Evolutionary conservation across 2,797 vertebrate genomes (phyloP), one percentile per base, ranked within the genome.

Genomic region (Neoniphon sammara): DNA sequence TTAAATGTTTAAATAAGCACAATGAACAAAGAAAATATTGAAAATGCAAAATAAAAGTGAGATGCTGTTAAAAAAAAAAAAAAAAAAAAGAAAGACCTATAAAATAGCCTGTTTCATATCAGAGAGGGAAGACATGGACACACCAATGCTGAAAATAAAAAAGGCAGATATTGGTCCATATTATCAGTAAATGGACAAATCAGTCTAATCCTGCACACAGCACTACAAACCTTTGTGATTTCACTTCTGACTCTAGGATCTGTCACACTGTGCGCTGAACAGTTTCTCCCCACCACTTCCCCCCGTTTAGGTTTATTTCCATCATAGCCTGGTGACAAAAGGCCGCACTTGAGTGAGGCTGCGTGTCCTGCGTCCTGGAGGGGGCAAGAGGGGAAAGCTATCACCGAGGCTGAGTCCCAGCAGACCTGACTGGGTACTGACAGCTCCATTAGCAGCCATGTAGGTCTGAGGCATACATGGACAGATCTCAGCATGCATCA

Each of bases 231-330:
- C 46, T 57, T 23, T 55, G 30, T 63, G 27, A 49, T 71, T 27
- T 27, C 56, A n/a, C 21, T 27, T 62, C 50, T 61, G 30, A 47
- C 23, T 63, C 50, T 47, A 44, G 56, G 36, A 31, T 31, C 17
- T 31, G 64, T 70, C 68, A 68, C 46, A 59, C 52, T 69, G 55
- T 50, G 59, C 78, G 21, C 7, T 21, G 66, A 57, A 70, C 49
- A 1, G 18, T 1, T 14, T 14, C 14, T 4, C 39, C 27, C 23
- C 18, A 42, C 34, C 34, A 25, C 55, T 30, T 7, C 14, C 50
- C 14, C 46, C 14, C 23, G 49, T 34, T 59, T 42, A 27, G 15
- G 44, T 46, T 34, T 25, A 27, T 9, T 15, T 60, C 21, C 42
- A 21, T 55, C 1, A 49, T 10, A 75, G 42, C 55, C 54, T 71